Evolutionary conservation across 2,888 invertebrate genomes (phyloP), one percentile per base, ranked within the genome.

Genomic region (Polyploca ridens): DNA sequence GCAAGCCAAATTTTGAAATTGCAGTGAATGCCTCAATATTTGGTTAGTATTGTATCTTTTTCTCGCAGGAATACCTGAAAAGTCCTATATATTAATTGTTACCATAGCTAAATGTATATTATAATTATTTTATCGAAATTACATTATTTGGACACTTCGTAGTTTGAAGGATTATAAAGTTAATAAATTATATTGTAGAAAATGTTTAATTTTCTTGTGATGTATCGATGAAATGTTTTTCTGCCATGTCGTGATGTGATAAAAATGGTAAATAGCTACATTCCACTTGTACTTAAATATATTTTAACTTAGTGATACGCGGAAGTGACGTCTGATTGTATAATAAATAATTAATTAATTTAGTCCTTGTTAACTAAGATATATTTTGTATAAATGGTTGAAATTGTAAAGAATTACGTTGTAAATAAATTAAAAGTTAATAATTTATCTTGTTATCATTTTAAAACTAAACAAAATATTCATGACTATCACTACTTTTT

Each of bases 351-450:
- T 79, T 91, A 86, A 88, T 88, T 88, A 87, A 83, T 86, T 75
- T 89, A 90, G 89, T 86, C 84, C 79, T 90, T 90, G 90, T 93
- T 93, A 91, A 90, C 89, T 93, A 91, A 93, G 91, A 89, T 88
- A 90, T 92, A 91, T 91, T 90, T 92, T 94, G 93, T 94, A 93
- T 93, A 91, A 90, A 93, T 93, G 93, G 93, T 93, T 93, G 89
- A 93, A 87, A 88, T 87, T 93, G 92, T 93, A 93, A 90, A 93
- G 89, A 93, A 90, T 87, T 92, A 93, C 83, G 89, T 90, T 94
- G 94, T 94, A 93, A 93, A 93, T 94, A 93, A 93, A 92, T 89
- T 84, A 87, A 88, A 90, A 90, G 88, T 90, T 91, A 92, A 90
- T 90, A 86, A 83, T 86, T 79, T 54, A 19, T 54, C 10, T 19